phyloP scores from a whole-genome alignment of 2,888 invertebrate genomes.

The Ophonus ardosiacus region DNA sequence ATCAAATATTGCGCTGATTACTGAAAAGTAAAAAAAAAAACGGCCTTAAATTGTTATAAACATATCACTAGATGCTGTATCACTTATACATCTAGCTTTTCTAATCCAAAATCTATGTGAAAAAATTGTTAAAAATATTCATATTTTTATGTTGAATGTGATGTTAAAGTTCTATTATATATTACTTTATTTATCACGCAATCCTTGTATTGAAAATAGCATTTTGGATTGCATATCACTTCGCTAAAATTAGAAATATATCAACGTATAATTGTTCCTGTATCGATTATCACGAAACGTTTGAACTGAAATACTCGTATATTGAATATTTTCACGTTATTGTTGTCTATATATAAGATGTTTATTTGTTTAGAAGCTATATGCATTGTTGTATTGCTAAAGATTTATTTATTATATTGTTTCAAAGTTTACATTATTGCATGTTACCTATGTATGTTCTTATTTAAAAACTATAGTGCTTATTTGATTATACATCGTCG shows the following conservation, averaged over 20 bases:
- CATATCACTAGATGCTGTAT: constrained; percentile 51
- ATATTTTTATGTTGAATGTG: constrained; percentile 36
- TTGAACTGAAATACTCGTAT: constrained; percentile 40
- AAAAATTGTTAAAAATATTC: constrained; percentile 46
- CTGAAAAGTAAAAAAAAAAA: constrained; percentile 26
- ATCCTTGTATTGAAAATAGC: background rate
- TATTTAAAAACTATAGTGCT: background rate
- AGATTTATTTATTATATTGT: background rate
- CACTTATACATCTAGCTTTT: constrained; percentile 54
- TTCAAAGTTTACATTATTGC: background rate
- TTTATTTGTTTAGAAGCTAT: constrained; percentile 39
- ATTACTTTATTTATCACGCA: background rate
- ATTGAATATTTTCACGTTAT: constrained; percentile 46
- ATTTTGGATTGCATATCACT: constrained; percentile 16
- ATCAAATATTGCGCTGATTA: constrained; percentile 17
- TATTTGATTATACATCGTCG: background rate
- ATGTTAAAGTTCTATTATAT: constrained; percentile 34
- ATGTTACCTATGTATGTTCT: background rate
- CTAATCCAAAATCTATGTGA: constrained; percentile 28
- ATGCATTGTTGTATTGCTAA: constrained; percentile 15
- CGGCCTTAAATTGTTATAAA: constrained; percentile 62
- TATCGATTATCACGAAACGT: constrained; percentile 34
- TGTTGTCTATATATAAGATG: constrained; percentile 46
- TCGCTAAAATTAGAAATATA: constrained; percentile 9
- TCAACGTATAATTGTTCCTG: constrained; percentile 44